Evolutionary conservation across 2,888 invertebrate species (phyloP), one percentile per base, ranked within the genome.

Genomic region (Stictocephala bisonia): DNA sequence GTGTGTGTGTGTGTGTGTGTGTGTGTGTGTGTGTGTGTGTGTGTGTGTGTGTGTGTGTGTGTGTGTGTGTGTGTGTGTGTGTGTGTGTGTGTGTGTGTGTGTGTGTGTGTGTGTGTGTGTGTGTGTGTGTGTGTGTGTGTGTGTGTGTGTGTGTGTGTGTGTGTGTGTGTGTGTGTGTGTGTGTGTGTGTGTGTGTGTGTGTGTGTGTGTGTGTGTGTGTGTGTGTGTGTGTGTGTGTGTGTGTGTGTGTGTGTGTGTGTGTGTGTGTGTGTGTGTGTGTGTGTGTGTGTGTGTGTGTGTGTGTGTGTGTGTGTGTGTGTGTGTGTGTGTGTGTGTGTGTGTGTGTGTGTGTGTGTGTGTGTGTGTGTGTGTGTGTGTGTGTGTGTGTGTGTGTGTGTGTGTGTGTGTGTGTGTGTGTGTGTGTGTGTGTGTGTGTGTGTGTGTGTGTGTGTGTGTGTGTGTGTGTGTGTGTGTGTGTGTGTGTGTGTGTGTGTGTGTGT

Each of bases 21-120:
- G 11, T 11, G 11, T 44, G 11, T 44, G 11, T 44, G 11, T 44
- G 11, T 44, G 11, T 44, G 3, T 44, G 11, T 44, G 11, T 44
- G 18, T 44, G 11, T 44, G 11, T 44, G 11, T 44, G 18, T 44
- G 11, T 44, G 11, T 44, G 11, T 44, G 11, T 44, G 11, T 44
- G 11, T 11, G 11, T 11, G 44, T 44, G 44, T 44, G 44, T 44
- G 44, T 44, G 44, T 44, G 44, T 44, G 44, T 44, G 44, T 44
- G 44, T 44, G 44, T 44, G 44, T 44, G 44, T 44, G 44, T 44
- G 44, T 44, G 44, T 44, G 44, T 44, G 44, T 44, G 44, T 44
- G 44, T 44, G 44, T 44, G 44, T 44, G 44, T 44, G 44, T 44
- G 44, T 44, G 44, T 44, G 44, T 44, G 44, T 44, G 44, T 44